Evolutionary conservation across 2,888 invertebrate genomes (phyloP).

Genomic region (Pammene fasciana): DNA sequence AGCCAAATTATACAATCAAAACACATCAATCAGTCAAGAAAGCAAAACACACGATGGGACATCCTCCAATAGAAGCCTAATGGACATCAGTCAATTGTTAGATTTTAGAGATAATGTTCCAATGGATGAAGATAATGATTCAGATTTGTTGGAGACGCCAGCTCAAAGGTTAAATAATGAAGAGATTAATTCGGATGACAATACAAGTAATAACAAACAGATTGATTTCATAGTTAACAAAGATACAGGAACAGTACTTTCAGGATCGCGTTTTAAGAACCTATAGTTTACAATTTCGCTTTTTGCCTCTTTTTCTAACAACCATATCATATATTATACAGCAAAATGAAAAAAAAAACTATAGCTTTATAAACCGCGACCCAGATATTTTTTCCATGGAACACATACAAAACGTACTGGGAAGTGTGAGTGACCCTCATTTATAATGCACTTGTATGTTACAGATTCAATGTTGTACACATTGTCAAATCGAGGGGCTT

Average conservation of each 20-base stretch:
- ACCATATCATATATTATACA: no score
- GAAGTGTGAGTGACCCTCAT: no score
- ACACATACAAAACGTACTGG: no score
- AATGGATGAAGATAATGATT: neutral
- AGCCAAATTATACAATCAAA: slow-evolving; percentile 8
- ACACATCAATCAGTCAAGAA: neutral
- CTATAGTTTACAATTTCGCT: no score
- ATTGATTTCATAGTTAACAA: no score
- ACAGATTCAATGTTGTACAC: slow-evolving; percentile 55
- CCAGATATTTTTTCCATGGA: no score
- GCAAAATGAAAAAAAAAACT: no score
- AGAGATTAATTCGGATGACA: neutral
- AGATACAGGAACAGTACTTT: no score
- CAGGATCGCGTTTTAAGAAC: no score
- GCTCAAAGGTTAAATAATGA: neutral
- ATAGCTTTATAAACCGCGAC: no score
- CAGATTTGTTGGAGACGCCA: neutral
- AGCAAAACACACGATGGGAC: neutral
- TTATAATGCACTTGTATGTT: slow-evolving; percentile 37
- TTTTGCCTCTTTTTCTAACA: no score
- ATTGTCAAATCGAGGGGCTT: slow-evolving; percentile 60
- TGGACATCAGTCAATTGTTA: slow-evolving; percentile 12
- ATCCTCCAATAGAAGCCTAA: neutral
- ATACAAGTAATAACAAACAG: neutral
- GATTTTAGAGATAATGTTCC: slow-evolving; percentile 2